These are phyloP conservation scores for Mesocricetus auratus DNA, from an alignment of 2,113 vertebrate species.

Conservation along the genomic window DNA sequence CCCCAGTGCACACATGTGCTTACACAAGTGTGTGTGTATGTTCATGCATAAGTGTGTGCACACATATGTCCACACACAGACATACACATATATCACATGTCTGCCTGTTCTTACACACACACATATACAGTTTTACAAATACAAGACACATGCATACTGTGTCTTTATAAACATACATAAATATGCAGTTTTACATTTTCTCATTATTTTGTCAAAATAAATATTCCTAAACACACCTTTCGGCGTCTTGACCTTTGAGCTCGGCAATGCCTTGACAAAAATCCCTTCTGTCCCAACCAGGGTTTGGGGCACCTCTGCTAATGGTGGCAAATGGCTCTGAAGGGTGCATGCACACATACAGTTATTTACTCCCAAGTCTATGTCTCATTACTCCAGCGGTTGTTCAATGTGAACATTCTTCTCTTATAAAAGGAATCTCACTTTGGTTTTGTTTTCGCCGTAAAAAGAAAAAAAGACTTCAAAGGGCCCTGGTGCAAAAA, in stretches of 20 bases:
- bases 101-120: rapidly evolving
- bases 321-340: rapidly evolving
- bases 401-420: neutral
- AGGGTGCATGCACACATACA: no score
- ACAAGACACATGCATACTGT: neutral
- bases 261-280: rapidly evolving
- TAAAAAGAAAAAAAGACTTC: slow-evolving; percentile 54
- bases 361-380: neutral
- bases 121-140: neutral
- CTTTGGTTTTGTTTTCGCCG: slow-evolving; percentile 44
- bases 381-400: neutral
- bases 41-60: rapidly evolving
- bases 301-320: rapidly evolving
- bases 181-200: neutral
- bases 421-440: neutral
- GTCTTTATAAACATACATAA: neutral
- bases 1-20: no score
- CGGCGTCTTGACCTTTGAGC: neutral
- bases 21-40: neutral
- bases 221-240: neutral
- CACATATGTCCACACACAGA: neutral
- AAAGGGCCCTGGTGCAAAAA: slow-evolving; percentile 57
- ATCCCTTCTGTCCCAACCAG: rapidly evolving
- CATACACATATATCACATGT: no score
- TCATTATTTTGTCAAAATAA: rapidly evolving